Evolutionary conservation across 2,113 vertebrate genomes (phyloP).

Genomic region (Thunnus thynnus): DNA sequence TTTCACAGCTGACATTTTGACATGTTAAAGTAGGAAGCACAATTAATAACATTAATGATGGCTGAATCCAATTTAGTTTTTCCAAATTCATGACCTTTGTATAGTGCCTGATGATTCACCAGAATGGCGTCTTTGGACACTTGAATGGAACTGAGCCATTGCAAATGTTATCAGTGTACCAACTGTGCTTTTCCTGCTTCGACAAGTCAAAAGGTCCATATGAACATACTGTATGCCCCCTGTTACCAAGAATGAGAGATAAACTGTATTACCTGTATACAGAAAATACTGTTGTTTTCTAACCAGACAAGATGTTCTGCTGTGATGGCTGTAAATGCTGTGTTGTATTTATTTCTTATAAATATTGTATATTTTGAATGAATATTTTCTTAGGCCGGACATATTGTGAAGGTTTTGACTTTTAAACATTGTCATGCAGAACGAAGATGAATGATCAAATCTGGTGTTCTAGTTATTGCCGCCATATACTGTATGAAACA

Average conservation of each 20-base stretch:
- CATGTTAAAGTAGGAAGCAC: too few relatives aligned
- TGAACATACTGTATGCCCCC: slow-evolving; percentile 21
- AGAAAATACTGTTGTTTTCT: slow-evolving; percentile 18
- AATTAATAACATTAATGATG: not conserved
- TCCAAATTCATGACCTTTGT: too few relatives aligned
- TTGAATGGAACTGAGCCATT: too few relatives aligned
- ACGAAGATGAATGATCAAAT: slow-evolving; percentile 11
- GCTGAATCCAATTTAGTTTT: too few relatives aligned
- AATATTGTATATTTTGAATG: slow-evolving; percentile 62
- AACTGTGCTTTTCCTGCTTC: too few relatives aligned
- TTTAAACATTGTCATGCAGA: slow-evolving; percentile 1
- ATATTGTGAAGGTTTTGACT: slow-evolving; percentile 14
- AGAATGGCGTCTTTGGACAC: too few relatives aligned
- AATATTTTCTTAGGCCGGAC: slow-evolving; percentile 34
- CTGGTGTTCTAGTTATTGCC: not conserved
- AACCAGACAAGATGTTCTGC: not conserved
- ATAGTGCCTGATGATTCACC: too few relatives aligned
- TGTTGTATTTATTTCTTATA: slow-evolving; percentile 66
- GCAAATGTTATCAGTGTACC: too few relatives aligned
- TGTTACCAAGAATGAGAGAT: slow-evolving; percentile 22
- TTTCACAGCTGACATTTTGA: not conserved
- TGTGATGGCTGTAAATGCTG: slow-evolving; percentile 39
- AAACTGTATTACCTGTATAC: slow-evolving; percentile 7
- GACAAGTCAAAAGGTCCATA: not conserved
- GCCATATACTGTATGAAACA: not conserved